Evolutionary conservation across 2,113 vertebrate species (phyloP).

Genomic region (Podarcis cretensis): DNA sequence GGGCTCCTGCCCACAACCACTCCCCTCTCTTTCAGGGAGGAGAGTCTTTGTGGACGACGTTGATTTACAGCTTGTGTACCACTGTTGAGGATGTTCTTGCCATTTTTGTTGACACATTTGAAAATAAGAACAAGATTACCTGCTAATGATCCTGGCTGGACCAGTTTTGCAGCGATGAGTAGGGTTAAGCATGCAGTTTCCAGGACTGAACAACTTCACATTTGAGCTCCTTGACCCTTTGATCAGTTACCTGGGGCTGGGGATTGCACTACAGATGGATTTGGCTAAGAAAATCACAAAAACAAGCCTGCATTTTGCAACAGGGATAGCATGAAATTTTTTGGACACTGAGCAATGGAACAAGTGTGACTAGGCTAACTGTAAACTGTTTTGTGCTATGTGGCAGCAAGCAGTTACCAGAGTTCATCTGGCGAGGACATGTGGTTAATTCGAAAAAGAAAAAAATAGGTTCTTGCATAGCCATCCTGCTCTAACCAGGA

Average conservation of each 20-base stretch:
- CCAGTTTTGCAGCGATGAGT: constrained; percentile 20
- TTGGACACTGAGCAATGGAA: constrained; percentile 20
- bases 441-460: no score
- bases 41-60: neutral
- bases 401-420: no score
- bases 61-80: neutral
- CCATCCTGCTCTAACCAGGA: no score
- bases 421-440: no score
- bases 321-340: constrained; percentile 12
- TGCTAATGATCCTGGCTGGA: constrained; percentile 5
- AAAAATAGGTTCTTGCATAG: no score
- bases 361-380: constrained; percentile 14
- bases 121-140: constrained; percentile 18
- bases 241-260: neutral
- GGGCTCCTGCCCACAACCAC: no score
- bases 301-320: neutral
- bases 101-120: constrained; percentile 17
- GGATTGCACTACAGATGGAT: neutral
- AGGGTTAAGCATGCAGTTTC: constrained; percentile 14
- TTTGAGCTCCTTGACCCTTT: constrained; percentile 2
- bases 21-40: no score
- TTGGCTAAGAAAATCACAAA: neutral
- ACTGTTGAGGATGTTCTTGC: neutral
- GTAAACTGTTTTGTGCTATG: accelerated
- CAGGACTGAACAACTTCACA: constrained; percentile 7